Base-by-base conservation (phyloP, 2,797 vertebrate species). In the Falco novaeseelandiae region DNA sequence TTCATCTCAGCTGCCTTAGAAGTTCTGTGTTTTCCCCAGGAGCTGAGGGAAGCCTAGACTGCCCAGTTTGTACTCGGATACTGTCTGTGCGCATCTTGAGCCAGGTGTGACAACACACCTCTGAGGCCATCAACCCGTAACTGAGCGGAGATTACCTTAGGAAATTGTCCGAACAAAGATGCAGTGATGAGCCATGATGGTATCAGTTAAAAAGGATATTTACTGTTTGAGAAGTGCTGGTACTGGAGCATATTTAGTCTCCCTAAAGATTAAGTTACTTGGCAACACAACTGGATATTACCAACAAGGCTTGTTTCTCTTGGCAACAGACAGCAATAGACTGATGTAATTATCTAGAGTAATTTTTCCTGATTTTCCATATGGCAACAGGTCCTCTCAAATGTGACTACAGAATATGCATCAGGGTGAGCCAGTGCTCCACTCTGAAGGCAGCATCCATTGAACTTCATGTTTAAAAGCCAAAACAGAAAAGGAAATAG, bases 301-400 rank as follows among this genome's bases (percentile, higher is more conserved):
- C 61, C 91, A 95, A 71, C 82, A 83, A 46, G 80, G 15, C 74
- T 71, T 77, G 89, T 96, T 97, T 95, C 89, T 95, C 95, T 70
- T 97, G 96, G 96, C 96, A 95, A 92, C 96, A 83, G 79, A 58
- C 54, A 87, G 76, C 72, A 88, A 71, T 90, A 72, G 93, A 83
- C 69, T 83, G 91, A 87, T 91, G 84, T 83, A 81, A 95, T 90
- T 93, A 93, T 96, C 97, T 88, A 74, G 67, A 94, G 63, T 58
- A 84, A 90, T 95, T 88, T 84, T 87, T 78, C 80, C 70, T 52
- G 58, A 34, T 87, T 96, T 93, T 91, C 95, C 80, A 52, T 61
- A 38, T 36, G 62, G 89, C 88, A 91, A 48, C 54, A 79, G 73
- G 87, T 71, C 48, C 55, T 67, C 69, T 71, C 59, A 21, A 83